Percentiles rank a stretch among this genome's conserved stretches.
Evolutionary conservation across 2,113 vertebrate genomes (phyloP).

Genomic region (Solea solea): DNA sequence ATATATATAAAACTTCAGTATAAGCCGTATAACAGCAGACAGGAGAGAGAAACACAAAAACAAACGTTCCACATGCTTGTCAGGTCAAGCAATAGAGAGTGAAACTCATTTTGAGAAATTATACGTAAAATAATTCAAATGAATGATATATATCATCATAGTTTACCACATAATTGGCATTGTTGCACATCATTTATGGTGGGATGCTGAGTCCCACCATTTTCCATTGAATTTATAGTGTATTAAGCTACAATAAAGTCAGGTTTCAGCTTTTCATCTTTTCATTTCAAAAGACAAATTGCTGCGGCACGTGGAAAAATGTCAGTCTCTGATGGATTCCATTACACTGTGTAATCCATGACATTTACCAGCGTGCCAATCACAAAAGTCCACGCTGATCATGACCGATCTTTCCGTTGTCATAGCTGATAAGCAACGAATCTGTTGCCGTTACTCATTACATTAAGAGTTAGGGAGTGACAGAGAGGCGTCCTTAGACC

Average conservation of each 20-base stretch:
- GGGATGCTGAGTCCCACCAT: neutral
- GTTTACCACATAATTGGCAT: too few species aligned
- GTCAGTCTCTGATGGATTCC: neutral
- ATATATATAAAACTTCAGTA: too few species aligned
- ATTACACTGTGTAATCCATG: neutral
- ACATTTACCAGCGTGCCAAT: conserved; percentile 10
- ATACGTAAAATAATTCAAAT: too few species aligned
- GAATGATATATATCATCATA: too few species aligned
- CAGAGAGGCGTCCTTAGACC: neutral
- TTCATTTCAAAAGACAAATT: neutral
- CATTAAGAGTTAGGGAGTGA: conserved; percentile 18
- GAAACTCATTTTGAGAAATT: too few species aligned
- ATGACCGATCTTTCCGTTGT: neutral
- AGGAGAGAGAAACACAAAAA: too few species aligned
- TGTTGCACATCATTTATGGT: too few species aligned
- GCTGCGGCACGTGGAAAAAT: neutral
- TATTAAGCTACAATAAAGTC: neutral
- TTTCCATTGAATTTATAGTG: too few species aligned
- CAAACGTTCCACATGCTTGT: too few species aligned
- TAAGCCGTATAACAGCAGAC: too few species aligned
- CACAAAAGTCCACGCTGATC: neutral
- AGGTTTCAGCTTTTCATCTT: neutral
- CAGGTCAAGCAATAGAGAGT: too few species aligned
- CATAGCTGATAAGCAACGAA: conserved; percentile 11
- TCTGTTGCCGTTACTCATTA: conserved; percentile 20